These are phyloP conservation scores for Drosophila aldrichi DNA, from an alignment of 2,888 invertebrate genomes.

Conservation along the genomic window DNA sequence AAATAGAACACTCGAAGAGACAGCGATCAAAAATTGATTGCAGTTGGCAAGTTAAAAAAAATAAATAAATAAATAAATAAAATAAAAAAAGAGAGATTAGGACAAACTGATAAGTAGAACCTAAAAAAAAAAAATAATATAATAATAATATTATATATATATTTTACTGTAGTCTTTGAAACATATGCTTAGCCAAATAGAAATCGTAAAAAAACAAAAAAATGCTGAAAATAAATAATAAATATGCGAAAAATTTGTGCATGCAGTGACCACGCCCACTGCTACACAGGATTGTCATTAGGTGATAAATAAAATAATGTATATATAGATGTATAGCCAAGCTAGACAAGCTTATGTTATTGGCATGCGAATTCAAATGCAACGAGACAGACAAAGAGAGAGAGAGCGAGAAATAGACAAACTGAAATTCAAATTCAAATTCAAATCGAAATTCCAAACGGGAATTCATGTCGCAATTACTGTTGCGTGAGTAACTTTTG, in stretches of 20 bases:
- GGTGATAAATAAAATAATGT: conserved; percentile 12
- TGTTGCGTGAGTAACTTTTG: conserved; percentile 38
- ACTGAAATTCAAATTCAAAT: not conserved
- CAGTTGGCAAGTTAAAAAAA: too few species aligned
- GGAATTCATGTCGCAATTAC: conserved; percentile 1
- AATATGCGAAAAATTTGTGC: not conserved
- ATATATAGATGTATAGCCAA: not conserved
- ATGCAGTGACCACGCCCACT: not conserved
- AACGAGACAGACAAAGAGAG: not conserved
- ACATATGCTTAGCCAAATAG: conserved; percentile 14
- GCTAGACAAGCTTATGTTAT: conserved; percentile 5
- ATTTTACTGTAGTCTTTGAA: too few species aligned
- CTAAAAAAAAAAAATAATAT: too few species aligned
- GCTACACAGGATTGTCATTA: conserved; percentile 22
- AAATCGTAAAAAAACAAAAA: not conserved
- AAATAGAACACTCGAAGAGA: not conserved
- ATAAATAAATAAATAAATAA: too few species aligned
- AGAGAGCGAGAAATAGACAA: not conserved
- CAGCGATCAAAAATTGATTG: too few species aligned
- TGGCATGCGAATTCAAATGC: not conserved
- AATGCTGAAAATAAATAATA: not conserved
- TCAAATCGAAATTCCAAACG: not conserved
- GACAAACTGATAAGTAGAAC: too few species aligned
- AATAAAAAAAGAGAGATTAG: too few species aligned
- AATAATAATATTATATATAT: too few species aligned